phyloP scores from a whole-genome alignment of 1,140 invertebrate genomes.

The Armadillidium nasatum region DNA sequence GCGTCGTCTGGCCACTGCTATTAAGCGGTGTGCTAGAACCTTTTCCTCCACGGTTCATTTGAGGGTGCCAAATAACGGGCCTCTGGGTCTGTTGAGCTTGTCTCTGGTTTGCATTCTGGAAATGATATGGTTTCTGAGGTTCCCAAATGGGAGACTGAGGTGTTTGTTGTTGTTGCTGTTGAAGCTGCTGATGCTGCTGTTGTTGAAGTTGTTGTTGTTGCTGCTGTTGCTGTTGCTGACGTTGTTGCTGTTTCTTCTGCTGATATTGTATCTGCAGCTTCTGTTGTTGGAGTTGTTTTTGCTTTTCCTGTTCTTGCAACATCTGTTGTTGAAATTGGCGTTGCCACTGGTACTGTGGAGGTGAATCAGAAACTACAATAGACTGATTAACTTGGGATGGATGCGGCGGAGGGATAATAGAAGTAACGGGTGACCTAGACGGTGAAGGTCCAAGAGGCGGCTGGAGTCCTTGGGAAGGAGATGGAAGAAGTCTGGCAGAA shows the following conservation, averaged over 20 bases:
- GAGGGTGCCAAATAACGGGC: background rate
- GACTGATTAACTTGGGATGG: background rate
- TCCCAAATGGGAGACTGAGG: background rate
- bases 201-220: slow-evolving; percentile 20
- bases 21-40: background rate
- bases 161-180: slow-evolving; percentile 17
- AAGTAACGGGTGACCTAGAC: background rate
- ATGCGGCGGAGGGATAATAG: slow-evolving; percentile 1
- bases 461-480: background rate
- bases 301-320: slow-evolving; percentile 11
- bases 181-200: background rate
- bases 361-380: background rate
- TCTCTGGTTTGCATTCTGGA: background rate
- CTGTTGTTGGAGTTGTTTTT: slow-evolving; percentile 10
- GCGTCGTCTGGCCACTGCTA: background rate
- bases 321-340: slow-evolving; percentile 25
- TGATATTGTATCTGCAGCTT: background rate
- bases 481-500: slow-evolving; percentile 21
- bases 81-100: background rate
- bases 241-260: slow-evolving; percentile 24
- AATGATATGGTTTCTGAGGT: slow-evolving; percentile 15
- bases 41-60: background rate
- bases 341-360: slow-evolving; percentile 25
- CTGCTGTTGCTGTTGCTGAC: slow-evolving; percentile 18
- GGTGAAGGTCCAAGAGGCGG: background rate